Base-by-base conservation (phyloP, 53 echinoderm and acorn worm species). In the Mesocentrotus franciscanus region DNA sequence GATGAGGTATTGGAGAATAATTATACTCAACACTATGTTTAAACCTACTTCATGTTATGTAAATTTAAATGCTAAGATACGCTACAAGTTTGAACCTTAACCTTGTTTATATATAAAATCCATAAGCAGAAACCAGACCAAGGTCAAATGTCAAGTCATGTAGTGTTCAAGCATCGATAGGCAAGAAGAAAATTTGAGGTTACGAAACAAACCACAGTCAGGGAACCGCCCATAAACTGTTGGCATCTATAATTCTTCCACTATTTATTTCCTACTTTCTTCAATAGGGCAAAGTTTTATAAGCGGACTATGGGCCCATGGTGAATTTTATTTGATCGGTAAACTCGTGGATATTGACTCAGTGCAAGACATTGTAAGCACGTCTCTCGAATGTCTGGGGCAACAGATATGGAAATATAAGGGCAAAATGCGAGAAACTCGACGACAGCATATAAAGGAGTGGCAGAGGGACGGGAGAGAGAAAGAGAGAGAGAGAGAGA, bases 301-400 rank as follows among this genome's bases (percentile, higher is more conserved):
- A 81, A 81, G 42, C 81, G 42, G 81, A 81, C 81, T 81, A 81
- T 81, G 81, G 7, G 81, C 81, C 42, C 81, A 20, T 81, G 32
- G 36, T 81, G 81, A 81, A 81, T 81, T 81, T 17, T 81, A 81
- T 81, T 81, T 81, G 81, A 22, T 81, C 18, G 81, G 81, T 81
- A 81, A 81, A 81, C 81, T 81, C 42, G 34, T 36, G 20, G 1
- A 13, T 81, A 13, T 81, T 81, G 81, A 81, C 81, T 9, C 33
- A 81, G 42, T 13, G 42, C 36, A 20, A 81, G 81, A 42, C 81
- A 81, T 81, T 81, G 42, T 13, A 1, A 81, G 42, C 42, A 42
- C 81, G 33, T 33, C 81, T 42, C 81, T 18, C 8, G 12, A 42
- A 36, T 81, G 81, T 42, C 42, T 81, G 8, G 81, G 17, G 81